phyloP scores from a whole-genome alignment of 2,888 invertebrate genomes.

The Falcaria lacertinaria region DNA sequence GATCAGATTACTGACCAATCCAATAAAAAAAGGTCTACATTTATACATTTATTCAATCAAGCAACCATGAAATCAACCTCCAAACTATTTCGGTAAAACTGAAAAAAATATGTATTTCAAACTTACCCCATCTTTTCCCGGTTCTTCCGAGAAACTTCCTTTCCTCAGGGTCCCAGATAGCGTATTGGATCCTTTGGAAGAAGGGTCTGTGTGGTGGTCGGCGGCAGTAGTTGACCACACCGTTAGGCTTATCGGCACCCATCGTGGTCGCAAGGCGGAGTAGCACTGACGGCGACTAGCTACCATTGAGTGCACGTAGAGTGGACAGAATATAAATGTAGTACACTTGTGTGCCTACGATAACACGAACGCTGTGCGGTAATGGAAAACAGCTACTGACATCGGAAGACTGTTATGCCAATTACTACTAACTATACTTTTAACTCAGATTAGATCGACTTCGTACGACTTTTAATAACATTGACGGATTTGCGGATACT shows the following conservation, averaged over 20 bases:
- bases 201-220: slow-evolving; percentile 61
- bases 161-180: slow-evolving; percentile 81
- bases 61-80: too few relatives aligned
- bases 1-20: too few relatives aligned
- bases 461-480: too few relatives aligned
- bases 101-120: background rate
- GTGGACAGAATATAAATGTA: too few relatives aligned
- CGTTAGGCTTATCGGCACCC: slow-evolving; percentile 68
- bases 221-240: slow-evolving; percentile 59
- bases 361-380: slow-evolving; percentile 6
- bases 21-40: too few relatives aligned
- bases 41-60: background rate
- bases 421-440: too few relatives aligned
- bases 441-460: too few relatives aligned
- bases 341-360: background rate
- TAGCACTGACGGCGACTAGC: background rate
- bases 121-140: slow-evolving; percentile 84
- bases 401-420: too few relatives aligned
- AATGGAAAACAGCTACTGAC: background rate
- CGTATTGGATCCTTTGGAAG: slow-evolving; percentile 55
- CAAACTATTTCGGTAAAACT: background rate
- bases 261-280: slow-evolving; percentile 32
- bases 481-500: too few relatives aligned
- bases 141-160: slow-evolving; percentile 82
- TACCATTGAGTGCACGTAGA: background rate